Evolutionary conservation across 2,888 invertebrate genomes (phyloP), one percentile per base, ranked within the genome.

Genomic region (Cosmia pyralina): DNA sequence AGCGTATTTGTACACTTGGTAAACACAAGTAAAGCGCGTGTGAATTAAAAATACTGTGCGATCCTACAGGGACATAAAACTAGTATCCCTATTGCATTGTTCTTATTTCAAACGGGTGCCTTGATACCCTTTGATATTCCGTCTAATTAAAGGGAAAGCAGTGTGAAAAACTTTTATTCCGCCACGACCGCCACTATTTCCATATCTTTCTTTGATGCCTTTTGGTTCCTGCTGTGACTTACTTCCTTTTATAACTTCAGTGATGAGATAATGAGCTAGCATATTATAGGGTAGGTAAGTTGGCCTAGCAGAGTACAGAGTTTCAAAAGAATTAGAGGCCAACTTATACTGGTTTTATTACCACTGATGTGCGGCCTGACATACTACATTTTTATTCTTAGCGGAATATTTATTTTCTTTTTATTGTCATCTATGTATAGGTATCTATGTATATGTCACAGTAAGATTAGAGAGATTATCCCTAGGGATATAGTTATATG

Each of bases 101-200:
- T 52, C 46, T 64, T 52, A 48, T 46, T 59, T 41, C 34, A 17
- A 44, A 53, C 11, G 48, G 22, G 44, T 15, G 57, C 46, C 13
- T 55, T 50, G 13, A 38, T n/a, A 46, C n/a, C 6, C 65, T 71
- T 79, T 79, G 79, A 66, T 66, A 44, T n/a, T 34, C 10, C n/a
- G 4, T 44, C 50, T 77, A 78, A 72, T 77, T 72, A 75, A 57
- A 65, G 6, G 15, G 34, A 65, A 53, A 17, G 55, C 44, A 13
- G 71, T 50, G 44, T 60, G 59, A 59, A 55, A 48, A 50, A 28
- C 46, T 59, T 76, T 41, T 50, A 53, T 19, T 53, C 22, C 13
- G 48, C 2, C 17, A 55, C 71, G 52, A 60, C 34, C 22, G 41
- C 2, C 28, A 55, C 60, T 77, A 60, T 65, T 65, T 60, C 28